Conservation (phyloP, 2,113 vertebrate species). For the Leuciscus idus region DNA sequence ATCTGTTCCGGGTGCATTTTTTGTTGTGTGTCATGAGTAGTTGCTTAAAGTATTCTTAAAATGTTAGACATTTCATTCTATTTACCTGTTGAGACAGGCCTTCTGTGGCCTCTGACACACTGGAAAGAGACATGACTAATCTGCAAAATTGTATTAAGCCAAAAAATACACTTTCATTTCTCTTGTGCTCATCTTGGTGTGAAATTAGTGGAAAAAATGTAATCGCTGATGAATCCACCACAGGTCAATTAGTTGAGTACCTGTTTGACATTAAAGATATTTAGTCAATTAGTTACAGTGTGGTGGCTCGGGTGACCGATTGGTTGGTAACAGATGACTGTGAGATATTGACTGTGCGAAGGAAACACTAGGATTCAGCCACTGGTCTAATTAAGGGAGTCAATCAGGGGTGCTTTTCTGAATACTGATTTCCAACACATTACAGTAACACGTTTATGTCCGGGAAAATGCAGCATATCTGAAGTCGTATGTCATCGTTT, state of each 20-base stretch:
- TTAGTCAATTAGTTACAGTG: constrained; percentile 44
- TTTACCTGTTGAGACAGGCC: no score
- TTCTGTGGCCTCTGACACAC: neutral
- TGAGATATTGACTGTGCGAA: constrained; percentile 42
- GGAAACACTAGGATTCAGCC: constrained; percentile 41
- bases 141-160: constrained; percentile 45
- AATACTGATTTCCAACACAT: constrained; percentile 44
- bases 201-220: constrained; percentile 55
- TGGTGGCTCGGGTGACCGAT: constrained; percentile 45
- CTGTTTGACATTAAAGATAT: constrained; percentile 23
- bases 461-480: neutral
- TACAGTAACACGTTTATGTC: constrained; percentile 36
- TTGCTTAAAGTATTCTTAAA: no score
- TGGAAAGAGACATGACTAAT: neutral
- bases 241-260: constrained; percentile 51
- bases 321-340: constrained; percentile 46
- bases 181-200: constrained; percentile 51
- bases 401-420: constrained; percentile 38
- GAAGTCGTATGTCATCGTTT: neutral
- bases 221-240: constrained; percentile 53
- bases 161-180: constrained; percentile 43
- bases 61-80: no score
- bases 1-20: no score
- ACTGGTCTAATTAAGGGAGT: constrained; percentile 53
- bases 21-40: no score